A percentile compares a stretch with the other conserved stretches of the same genome.
These are phyloP conservation scores for Bombycilla garrulus DNA, from an alignment of 2,113 vertebrate species.

Conservation along the genomic window DNA sequence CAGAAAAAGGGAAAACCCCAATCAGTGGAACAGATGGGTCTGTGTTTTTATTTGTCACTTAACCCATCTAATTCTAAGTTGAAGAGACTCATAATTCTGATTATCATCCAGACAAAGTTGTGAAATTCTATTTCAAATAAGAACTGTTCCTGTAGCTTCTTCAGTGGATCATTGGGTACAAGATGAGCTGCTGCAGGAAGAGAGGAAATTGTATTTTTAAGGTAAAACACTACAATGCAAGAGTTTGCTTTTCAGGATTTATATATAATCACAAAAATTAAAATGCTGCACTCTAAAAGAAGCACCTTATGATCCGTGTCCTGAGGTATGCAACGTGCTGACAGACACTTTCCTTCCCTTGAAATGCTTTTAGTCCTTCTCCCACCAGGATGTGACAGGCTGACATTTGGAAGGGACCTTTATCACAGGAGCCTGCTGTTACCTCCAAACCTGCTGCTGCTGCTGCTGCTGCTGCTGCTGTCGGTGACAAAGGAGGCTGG, in stretches of 20 bases:
- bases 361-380: slow-evolving; percentile 24
- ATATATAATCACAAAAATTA: not conserved
- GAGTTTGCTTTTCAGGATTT: not conserved
- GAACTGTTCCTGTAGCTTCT: not conserved
- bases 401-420: slow-evolving; percentile 25
- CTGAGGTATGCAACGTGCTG: not conserved
- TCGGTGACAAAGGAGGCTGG: not conserved
- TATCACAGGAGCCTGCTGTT: not conserved
- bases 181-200: not conserved
- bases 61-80: not conserved
- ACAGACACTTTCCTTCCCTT: not conserved
- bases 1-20: not conserved
- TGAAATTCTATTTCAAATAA: not conserved
- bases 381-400: not conserved
- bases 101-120: not conserved
- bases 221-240: not conserved
- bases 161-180: not conserved
- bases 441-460: not conserved
- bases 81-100: not conserved
- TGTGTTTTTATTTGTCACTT: not conserved
- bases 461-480: not conserved
- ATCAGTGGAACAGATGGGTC: not conserved
- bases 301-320: not conserved
- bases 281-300: not conserved
- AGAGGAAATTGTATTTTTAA: not conserved